Base-by-base conservation (phyloP, 2,797 vertebrate species). In the Tadarida brasiliensis region DNA sequence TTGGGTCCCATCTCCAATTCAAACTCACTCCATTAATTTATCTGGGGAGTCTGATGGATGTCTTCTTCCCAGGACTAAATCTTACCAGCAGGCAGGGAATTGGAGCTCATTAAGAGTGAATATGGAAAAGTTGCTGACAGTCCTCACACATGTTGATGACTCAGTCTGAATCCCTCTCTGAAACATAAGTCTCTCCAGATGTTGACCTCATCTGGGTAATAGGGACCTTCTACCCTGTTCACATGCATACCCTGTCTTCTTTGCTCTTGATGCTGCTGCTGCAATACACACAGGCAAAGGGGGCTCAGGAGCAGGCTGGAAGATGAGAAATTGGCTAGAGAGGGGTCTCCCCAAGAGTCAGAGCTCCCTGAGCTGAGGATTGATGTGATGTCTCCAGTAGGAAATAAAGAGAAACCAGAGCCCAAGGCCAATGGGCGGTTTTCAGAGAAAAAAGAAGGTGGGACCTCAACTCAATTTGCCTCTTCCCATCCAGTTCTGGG, bases 151-250 rank as follows among this genome's bases (percentile, higher is more conserved):
- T 92, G 95, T 96, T 70, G 84, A 85, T 98, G 98, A 98, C 97
- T 98, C 98, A 98, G 96, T 95, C 56, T 81, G 90, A 97, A 97
- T 98, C 97, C 96, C 85, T 97, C 95, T 97, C 96, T 96, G 96
- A 97, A 98, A 97, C 91, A 95, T 97, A 97, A 98, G 96, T 97
- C 96, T 97, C 97, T 98, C 97, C 98, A 98, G 97, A 98, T 98
- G 98, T 98, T 98, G 98, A 97, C 96, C 96, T 98, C 86, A 83
- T 86, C 77, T 85, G 96, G 96, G 92, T 97, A 98, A 94, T 30
- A 91, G 68, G 92, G 95, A 87, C 97, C 86, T 97, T 77, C 84
- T 85, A 57, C 19, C 19, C 83, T 51, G 44, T 92, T 94, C 44
- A 28, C 70, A 81, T 4, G 47, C 2, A 63, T 0, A 1, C 22